Conservation (phyloP, 2,113 vertebrate species). For the Dromaius novaehollandiae region DNA sequence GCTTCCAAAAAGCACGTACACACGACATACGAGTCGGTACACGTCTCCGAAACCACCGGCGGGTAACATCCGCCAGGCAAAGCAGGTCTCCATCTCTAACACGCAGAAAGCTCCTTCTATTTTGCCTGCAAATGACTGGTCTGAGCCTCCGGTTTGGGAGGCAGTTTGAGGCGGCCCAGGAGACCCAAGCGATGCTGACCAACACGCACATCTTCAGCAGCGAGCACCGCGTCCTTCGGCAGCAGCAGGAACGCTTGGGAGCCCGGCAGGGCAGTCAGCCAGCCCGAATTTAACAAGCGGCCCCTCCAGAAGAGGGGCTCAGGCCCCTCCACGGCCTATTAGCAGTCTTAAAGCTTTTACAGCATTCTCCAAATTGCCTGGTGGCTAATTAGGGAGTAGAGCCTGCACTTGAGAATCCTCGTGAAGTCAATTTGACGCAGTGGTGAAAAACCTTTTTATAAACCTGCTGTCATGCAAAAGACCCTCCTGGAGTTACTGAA, state of each 20-base stretch:
- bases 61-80: not conserved
- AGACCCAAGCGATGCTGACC: too few species aligned
- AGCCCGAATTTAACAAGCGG: fast-evolving
- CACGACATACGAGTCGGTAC: fast-evolving
- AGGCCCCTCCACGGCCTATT: not conserved
- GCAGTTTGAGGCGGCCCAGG: too few species aligned
- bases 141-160: not conserved
- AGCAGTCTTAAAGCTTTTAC: not conserved
- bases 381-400: too few species aligned
- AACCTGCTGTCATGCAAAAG: not conserved
- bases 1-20: not conserved
- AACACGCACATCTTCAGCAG: too few species aligned
- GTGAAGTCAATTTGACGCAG: too few species aligned
- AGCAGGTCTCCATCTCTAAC: not conserved
- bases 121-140: fast-evolving
- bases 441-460: not conserved
- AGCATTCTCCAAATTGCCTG: not conserved
- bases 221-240: too few species aligned
- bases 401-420: not conserved
- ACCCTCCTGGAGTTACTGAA: not conserved
- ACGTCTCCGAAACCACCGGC: not conserved
- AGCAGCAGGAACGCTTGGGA: not conserved
- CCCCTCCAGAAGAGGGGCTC: not conserved
- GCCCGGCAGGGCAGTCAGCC: not conserved
- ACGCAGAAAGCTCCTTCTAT: not conserved